Evolutionary conservation across 2,797 vertebrate species (phyloP).

Genomic region (Rhyacichthys aspro): DNA sequence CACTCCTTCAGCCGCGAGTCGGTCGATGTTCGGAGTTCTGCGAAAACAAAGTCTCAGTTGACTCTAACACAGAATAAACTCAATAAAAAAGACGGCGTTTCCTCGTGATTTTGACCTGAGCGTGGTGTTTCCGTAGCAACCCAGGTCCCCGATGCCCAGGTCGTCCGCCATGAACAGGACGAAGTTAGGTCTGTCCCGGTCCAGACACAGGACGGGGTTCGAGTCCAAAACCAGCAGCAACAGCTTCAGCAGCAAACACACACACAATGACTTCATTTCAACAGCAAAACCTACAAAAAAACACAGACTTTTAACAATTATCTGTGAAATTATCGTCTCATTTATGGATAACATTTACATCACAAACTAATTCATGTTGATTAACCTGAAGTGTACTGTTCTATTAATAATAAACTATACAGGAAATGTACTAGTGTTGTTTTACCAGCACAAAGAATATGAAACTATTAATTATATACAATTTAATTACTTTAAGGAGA

Average conservation of each 20-base stretch:
- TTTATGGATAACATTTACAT: too few species aligned
- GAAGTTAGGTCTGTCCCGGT: conserved; percentile 77
- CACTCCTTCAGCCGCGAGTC: conserved; percentile 83
- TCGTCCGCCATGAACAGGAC: conserved; percentile 91
- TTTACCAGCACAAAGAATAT: too few species aligned
- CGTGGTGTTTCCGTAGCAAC: conserved; percentile 90
- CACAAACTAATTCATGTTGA: too few species aligned
- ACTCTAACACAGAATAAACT: neutral
- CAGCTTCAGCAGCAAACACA: conserved; percentile 27
- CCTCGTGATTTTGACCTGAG: conserved; percentile 87
- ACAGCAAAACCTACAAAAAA: neutral
- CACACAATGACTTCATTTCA: conserved; percentile 28
- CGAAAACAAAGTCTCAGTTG: neutral
- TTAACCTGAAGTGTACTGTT: too few species aligned
- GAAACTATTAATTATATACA: too few species aligned
- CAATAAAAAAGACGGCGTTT: too few species aligned
- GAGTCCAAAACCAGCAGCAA: conserved; percentile 30
- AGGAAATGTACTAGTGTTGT: too few species aligned
- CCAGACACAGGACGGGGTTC: conserved; percentile 11
- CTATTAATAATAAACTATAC: too few species aligned
- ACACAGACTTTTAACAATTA: too few species aligned
- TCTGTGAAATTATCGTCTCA: too few species aligned
- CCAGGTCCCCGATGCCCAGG: conserved; percentile 91
- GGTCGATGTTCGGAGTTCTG: conserved; percentile 90
- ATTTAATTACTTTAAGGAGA: too few species aligned